Evolutionary conservation across 2,888 invertebrate species (phyloP), one percentile per base, ranked within the genome.

Genomic region (Autographa pulchrina): DNA sequence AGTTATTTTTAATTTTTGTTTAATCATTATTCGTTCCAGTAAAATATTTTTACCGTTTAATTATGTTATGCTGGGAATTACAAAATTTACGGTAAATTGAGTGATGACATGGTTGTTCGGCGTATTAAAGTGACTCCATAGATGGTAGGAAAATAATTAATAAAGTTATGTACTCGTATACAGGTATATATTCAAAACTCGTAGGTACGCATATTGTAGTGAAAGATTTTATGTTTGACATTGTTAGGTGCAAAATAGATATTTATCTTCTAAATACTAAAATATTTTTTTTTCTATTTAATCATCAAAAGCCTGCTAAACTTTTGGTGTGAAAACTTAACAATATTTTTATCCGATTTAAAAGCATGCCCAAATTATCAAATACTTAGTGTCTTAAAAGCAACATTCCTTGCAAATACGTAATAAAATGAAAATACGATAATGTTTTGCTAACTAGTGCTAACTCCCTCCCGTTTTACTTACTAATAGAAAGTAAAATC

Each of bases 351-450:
- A 56, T 56, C 11, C 25, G 11, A 20, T 25, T 25, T 54, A 11
- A 56, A 56, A 56, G 54, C 54, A 56, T 56, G 54, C 54, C 25
- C 54, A 56, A 13, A 56, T 48, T 48, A 7, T 48, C 43, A 48
- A 48, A 25, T 9, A 20, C 13, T 1, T 56, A 11, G 14, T 8
- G 7, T 18, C 8, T 52, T n/a, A 18, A n/a, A 54, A 54, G 18
- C 9, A 18, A 18, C 20, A 20, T 20, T 48, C 52, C 14, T 43
- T 43, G 14, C 43, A 16, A 16, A 16, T n/a, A n/a, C 3, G n/a
- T 0, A 5, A n/a, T 5, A 7, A n/a, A 48, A 48, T 48, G n/a
- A 48, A 48, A 48, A 48, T n/a, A 48, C 16, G n/a, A n/a, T 48
- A 1, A 48, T n/a, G n/a, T 48, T 4, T n/a, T 38, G 11, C 5